These are phyloP conservation scores for Hydrozoanthus tunicans DNA, from an alignment of 64 coral and sea anemone genomes.

Conservation along the genomic window DNA sequence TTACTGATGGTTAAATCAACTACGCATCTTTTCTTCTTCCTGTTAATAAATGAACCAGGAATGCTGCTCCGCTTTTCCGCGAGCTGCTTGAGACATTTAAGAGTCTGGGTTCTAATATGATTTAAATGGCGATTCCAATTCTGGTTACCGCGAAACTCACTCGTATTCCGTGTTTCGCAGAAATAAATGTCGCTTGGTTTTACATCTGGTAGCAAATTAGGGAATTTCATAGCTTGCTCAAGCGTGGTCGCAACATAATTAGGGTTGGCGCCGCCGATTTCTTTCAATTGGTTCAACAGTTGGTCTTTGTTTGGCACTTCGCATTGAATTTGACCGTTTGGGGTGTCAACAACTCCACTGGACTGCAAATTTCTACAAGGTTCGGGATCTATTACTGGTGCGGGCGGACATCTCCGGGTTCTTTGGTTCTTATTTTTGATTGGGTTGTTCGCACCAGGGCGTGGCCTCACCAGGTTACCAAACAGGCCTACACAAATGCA, in stretches of 20 bases:
- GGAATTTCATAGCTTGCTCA: slow-evolving; percentile 57
- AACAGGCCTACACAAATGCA: neutral
- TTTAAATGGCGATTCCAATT: neutral
- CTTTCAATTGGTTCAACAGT: slow-evolving; percentile 56
- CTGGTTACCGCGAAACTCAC: neutral
- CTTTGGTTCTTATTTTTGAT: neutral
- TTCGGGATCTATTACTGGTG: neutral
- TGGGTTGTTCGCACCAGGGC: neutral
- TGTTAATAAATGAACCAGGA: too few relatives aligned
- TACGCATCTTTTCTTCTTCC: neutral
- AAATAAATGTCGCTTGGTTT: neutral
- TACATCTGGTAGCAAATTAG: slow-evolving; percentile 54
- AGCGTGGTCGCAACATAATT: slow-evolving; percentile 61
- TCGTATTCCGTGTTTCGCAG: neutral
- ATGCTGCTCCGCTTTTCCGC: neutral
- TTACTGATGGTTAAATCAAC: neutral
- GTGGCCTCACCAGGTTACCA: neutral
- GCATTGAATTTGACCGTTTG: slow-evolving; percentile 42
- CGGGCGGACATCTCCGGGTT: neutral
- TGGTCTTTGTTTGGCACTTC: slow-evolving; percentile 61
- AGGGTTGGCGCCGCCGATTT: slow-evolving; percentile 63
- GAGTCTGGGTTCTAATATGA: neutral
- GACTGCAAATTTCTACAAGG: slow-evolving; percentile 44
- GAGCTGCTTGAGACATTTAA: neutral
- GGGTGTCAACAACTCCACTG: slow-evolving; percentile 28